A percentile compares a stretch with the other conserved stretches of the same genome.
Evolutionary conservation across 2,888 invertebrate genomes (phyloP).

Genomic region (Troglohyphantes excavatus): DNA sequence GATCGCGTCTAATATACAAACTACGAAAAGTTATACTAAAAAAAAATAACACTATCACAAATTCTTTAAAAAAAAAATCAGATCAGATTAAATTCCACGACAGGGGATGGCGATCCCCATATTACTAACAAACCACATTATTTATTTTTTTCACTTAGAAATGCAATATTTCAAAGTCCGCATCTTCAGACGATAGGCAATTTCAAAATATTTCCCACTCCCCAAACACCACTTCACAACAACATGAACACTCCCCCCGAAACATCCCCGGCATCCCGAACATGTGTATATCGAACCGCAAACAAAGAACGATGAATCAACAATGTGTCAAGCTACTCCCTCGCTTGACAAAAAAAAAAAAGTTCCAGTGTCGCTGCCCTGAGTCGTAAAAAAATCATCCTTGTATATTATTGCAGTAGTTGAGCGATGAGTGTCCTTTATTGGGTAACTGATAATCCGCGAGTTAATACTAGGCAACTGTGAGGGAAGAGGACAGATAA

Average conservation of each 20-base stretch:
- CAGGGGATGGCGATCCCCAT: background rate
- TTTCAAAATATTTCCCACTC: background rate
- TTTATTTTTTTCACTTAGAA: background rate
- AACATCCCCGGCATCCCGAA: slow-evolving; percentile 52
- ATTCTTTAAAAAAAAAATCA: background rate
- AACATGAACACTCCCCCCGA: slow-evolving; percentile 26
- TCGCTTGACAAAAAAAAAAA: slow-evolving; percentile 10
- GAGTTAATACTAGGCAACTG: slow-evolving; percentile 55
- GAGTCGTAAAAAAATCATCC: slow-evolving; percentile 12
- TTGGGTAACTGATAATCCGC: slow-evolving; percentile 72
- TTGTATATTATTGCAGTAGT: slow-evolving; percentile 66
- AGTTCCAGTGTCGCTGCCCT: background rate
- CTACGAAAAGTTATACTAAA: too few relatives aligned
- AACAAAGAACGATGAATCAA: slow-evolving; percentile 77
- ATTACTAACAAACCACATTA: background rate
- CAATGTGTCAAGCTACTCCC: slow-evolving; percentile 68
- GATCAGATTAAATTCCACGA: slow-evolving; percentile 14
- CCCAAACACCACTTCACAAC: background rate
- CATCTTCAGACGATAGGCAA: background rate
- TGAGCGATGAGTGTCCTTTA: slow-evolving; percentile 69
- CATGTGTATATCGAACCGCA: slow-evolving; percentile 76
- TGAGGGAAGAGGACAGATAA: slow-evolving; percentile 42
- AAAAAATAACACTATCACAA: too few relatives aligned
- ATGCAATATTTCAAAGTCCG: background rate
- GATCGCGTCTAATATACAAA: too few relatives aligned